Base-by-base conservation (phyloP, 2,888 invertebrate species). In the Parnassius glacialis region DNA sequence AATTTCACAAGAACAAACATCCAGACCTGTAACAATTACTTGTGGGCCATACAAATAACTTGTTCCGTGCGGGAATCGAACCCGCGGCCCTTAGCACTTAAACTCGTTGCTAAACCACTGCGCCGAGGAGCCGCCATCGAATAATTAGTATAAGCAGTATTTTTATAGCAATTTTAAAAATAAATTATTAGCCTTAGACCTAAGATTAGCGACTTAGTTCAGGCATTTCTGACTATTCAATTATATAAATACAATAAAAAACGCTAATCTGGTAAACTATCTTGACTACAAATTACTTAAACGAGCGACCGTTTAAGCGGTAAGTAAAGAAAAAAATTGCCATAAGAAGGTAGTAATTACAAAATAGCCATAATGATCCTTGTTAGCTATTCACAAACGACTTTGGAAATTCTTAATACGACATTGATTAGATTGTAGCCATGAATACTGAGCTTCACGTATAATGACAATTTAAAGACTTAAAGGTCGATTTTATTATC, bases 401-500 rank as follows among this genome's bases (percentile, higher is more conserved):
- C 83, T 73, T 77, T 76, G 82, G 79, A 79, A 83, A 85, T 90
- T 90, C 87, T 85, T 88, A 87, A 90, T 90, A 90, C 76, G 89
- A 90, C 90, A 88, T 87, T 90, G 88, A 91, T 91, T 87, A 89
- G 85, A 68, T 80, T 71, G 73, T 74, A 79, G 83, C 76, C 80
- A 86, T 80, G 85, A 81, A 78, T 83, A 80, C 69, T 69, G 71
- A 73, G 74, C 74, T 79, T 76, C 76, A 80, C 78, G 72, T 75
- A 78, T 90, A 91, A 91, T 87, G 91, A 88, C 87, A 87, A 89
- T 90, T 91, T 91, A 90, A 91, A 91, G 90, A 90, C 90, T 81
- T 85, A 85, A 87, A 91, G 89, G 86, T 88, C 84, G 85, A 85
- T 88, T 90, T 91, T 89, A 89, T 90, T 91, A 90, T 88, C 87